Base-by-base conservation (phyloP, 2,113 vertebrate genomes). In the Pituophis catenifer region DNA sequence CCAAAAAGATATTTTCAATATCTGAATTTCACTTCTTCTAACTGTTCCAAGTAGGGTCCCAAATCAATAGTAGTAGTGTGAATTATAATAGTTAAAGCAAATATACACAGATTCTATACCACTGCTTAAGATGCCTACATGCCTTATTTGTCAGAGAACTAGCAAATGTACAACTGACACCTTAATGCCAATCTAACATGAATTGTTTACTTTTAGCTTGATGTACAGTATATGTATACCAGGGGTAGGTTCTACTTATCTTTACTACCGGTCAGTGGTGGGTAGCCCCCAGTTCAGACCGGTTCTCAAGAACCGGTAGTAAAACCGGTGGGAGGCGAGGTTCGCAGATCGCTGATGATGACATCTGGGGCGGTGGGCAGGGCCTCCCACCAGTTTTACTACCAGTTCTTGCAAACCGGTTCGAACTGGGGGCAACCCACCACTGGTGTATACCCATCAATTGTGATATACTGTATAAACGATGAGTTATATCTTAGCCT, bases 131-230 rank as follows among this genome's bases (percentile, higher is more conserved):
- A 53, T 53, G 65, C 70, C 44, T 89, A 10, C 19, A 52, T 58
- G 50, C 50, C 33, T 38, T 15, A 15, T 26, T 44, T 91, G 13
- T 93, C 75, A 90, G 58, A 91, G 81, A 94, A 90, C 12, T 88
- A 91, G 38, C 94, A 96, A 86, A 93, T 89, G 88, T 92, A 96
- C 48, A 95, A 93, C 81, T 94, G 86, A 5, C 88, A 95, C 21
- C 33, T 38, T 38, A 38, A 38, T 81, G 33, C 70, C 7, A 38
- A 81, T 81, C 33, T 81, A 38, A 81, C 15, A 33, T 9, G 17
- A 38, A 38, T 81, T 81, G 8, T 38, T 81, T 81, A 81, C 2
- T 81, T 81, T 81, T 38, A 81, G 70, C 15, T 81, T 81, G 44
- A 48, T 5, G 44, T 44, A 44, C 38, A 44, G 38, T 48, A 48